Evolutionary conservation across 1,140 invertebrate genomes (phyloP), one percentile per base, ranked within the genome.

Genomic region (Nautilus pompilius): DNA sequence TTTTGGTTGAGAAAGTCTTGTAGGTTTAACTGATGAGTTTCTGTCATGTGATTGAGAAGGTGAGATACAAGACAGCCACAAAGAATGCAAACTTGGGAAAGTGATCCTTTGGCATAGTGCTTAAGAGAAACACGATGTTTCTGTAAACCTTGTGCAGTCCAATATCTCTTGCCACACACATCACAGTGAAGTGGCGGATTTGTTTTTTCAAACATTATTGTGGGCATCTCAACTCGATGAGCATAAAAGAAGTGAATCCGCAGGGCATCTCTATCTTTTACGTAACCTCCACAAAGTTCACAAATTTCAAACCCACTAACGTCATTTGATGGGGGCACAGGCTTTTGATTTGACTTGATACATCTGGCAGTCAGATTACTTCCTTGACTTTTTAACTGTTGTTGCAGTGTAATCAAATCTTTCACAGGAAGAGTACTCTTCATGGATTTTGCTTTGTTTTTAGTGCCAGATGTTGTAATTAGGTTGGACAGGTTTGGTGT

Each of bases 231-330:
- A 59, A 79, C 74, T 58, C 74, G 70, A 63, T 82, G 80, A 57
- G 77, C 76, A 65, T 77, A 77, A 48, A 71, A 79, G 53, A 81
- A 81, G 58, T 81, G 79, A 51, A 80, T 79, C 24, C 78, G 63
- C 34, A 81, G 56, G 17, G 78, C 75, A 60, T 79, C 74, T 34
- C 73, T 58, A 45, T 81, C 79, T 58, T 80, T 80, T 1, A 81
- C 76, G 67, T 80, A 79, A 29, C 78, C 79, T 30, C 76, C 75
- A 73, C 79, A 81, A 8, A 81, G 76, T 57, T 81, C 79, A 66
- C 79, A 81, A 5, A 78, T 75, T 66, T 80, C 79, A 70, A 78
- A 79, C 15, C 68, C 69, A 49, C 67, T 41, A 56, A 62, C 63
- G 32, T 66, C 60, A 13, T 58, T 49, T 15, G 55, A 55, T 30